Evolutionary conservation across 1,140 invertebrate species (phyloP).

Genomic region (Drosophila saltans): DNA sequence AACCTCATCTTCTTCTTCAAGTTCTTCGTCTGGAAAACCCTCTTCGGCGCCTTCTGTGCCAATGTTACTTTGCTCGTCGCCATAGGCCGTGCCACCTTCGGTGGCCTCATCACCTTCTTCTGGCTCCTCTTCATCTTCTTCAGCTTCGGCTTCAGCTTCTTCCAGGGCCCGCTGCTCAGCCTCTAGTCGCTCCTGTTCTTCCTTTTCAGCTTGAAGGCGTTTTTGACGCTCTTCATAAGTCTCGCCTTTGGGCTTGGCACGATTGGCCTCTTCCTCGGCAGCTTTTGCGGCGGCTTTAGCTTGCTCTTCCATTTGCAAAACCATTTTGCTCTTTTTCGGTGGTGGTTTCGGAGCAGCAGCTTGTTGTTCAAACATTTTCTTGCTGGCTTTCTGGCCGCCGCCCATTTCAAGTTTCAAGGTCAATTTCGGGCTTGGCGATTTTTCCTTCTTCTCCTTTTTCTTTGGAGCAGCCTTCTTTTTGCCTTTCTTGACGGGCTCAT

Average conservation of each 20-base stretch:
- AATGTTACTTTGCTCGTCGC: slow-evolving; percentile 58
- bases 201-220: slow-evolving; percentile 71
- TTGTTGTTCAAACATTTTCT: slow-evolving; percentile 81
- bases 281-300: slow-evolving; percentile 73
- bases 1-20: slow-evolving; percentile 50
- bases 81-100: slow-evolving; percentile 42
- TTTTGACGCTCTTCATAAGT: slow-evolving; percentile 80
- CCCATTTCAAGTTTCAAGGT: slow-evolving; percentile 82
- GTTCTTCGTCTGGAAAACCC: slow-evolving; percentile 45
- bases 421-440: slow-evolving; percentile 80
- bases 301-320: slow-evolving; percentile 80
- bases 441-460: slow-evolving; percentile 82
- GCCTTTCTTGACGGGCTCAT: slow-evolving; percentile 73
- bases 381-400: slow-evolving; percentile 76
- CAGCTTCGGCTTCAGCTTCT: slow-evolving; percentile 69
- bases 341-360: slow-evolving; percentile 72
- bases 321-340: slow-evolving; percentile 82
- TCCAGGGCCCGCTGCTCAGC: slow-evolving; percentile 67
- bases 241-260: slow-evolving; percentile 79
- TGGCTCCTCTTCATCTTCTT: slow-evolving; percentile 68
- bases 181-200: slow-evolving; percentile 70
- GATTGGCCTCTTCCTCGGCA: slow-evolving; percentile 72
- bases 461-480: slow-evolving; percentile 81
- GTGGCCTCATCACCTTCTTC: slow-evolving; percentile 60
- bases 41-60: slow-evolving; percentile 28